Base-by-base conservation (phyloP, 2,888 invertebrate genomes). In the Aspidiotus rigidus region DNA sequence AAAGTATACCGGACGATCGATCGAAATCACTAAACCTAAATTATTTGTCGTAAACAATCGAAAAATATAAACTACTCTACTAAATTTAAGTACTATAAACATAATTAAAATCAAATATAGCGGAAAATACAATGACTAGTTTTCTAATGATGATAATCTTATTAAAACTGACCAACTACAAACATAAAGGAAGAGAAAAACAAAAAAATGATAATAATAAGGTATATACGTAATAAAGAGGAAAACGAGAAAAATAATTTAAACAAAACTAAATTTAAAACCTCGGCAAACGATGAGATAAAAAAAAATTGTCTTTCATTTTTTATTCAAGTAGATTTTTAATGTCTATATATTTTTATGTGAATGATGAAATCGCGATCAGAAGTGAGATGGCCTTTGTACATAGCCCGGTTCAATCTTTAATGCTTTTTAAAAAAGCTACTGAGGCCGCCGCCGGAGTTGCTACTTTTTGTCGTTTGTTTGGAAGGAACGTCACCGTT, bases 351-450 rank as follows among this genome's bases (percentile, higher is more conserved):
- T 15, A 7, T 39, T 39, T 42, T n/a, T 15, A 62, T 62, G 15
- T 9, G 60, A 5, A 56, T 11, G 10, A n/a, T 16, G 56, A 56
- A 10, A 6, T n/a, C 59, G 17, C 15, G 8, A 15, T 62, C 28
- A 49, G 9, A 53, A 28, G 28, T 28, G 28, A 15, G n/a, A 15
- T 15, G 54, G 13, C 1, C 15, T 53, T 53, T 28, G 28, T 28
- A 28, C 28, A 28, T 28, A 28, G 28, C 28, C 28, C 56, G 17
- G 53, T n/a, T 53, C 56, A 16, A 55, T 6, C n/a, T 28, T 56
- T 59, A 62, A 62, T 69, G 62, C 57, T 69, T 69, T 69, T 62
- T 69, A 57, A 69, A 69, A 10, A 69, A 44, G 17, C 62, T 53
- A 54, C 69, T 56, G 69, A 69, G 60, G 41, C 64, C 64, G 13